Base-by-base conservation (phyloP, 1,140 invertebrate species). In the Matsumurasca onukii region DNA sequence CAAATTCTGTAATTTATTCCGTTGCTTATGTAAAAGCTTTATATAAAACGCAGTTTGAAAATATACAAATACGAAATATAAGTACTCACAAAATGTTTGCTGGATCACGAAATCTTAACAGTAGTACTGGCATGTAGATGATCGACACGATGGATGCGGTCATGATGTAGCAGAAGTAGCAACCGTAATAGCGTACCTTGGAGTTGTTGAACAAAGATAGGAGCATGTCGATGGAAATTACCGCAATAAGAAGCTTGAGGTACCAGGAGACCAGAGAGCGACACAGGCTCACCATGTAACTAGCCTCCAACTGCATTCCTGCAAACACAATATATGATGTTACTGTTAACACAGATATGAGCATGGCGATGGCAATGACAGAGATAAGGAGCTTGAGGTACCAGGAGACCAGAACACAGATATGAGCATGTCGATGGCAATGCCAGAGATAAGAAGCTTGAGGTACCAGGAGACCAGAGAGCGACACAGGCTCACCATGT, bases 61-160 rank as follows among this genome's bases (percentile, higher is more conserved):
- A n/a, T n/a, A n/a, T n/a, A n/a, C n/a, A n/a, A n/a, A n/a, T n/a
- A n/a, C n/a, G n/a, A n/a, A n/a, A n/a, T n/a, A n/a, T n/a, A n/a
- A n/a, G n/a, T n/a, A n/a, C 55, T 59, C n/a, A 59, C 55, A 59
- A 59, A 27, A 59, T 27, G 25, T 59, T 59, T 27, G 22, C 55
- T 2, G 55, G 55, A 27, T 59, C 55, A 59, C n/a, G 22, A 59
- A 59, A 59, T n/a, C 25, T 59, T 27, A 59, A 29, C 2, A 29
- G 3, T 29, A 59, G 30, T 2, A 59, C 15, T 9, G 55, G 55
- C 3, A 59, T 59, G 25, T 59, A 59, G 25, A 24, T 27, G 25
- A 59, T 12, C 15, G 55, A 13, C 2, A 59, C 25, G 5, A n/a
- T 27, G 3, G 55, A 59, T 2, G 24, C 9, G 30, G 55, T 59